Evolutionary conservation across 2,797 vertebrate genomes (phyloP), one percentile per base, ranked within the genome.

Genomic region (Gobio occitaniae): DNA sequence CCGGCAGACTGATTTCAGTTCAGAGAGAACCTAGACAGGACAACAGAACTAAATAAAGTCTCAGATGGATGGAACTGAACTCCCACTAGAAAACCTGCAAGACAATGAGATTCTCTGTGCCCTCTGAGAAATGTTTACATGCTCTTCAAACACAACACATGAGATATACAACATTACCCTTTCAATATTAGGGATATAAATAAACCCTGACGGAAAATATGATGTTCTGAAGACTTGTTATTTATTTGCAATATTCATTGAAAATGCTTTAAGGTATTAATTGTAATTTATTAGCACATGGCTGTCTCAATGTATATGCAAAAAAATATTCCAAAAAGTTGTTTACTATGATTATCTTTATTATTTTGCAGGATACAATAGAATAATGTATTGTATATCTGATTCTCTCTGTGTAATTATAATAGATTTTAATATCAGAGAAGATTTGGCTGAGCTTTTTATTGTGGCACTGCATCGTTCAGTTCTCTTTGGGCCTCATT

Each of bases 1-100:
- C 90, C 91, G 90, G 88, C 93, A 96, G 96, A 97, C 89, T 93
- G 95, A 97, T 97, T 95, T 94, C 92, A 94, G 94, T 95, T 95
- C 91, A 92, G 93, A 85, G 89, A 89, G 89, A 92, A 91, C 75
- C 50, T 68, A 92, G 93, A 93, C 93, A 94, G 92, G 91, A 94
- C 92, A 89, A 90, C 89, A 89, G 89, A 94, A 93, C 94, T 95
- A 96, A 95, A 95, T 95, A 95, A 95, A 94, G 93, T 92, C 94
- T 89, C 91, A 94, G 95, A 94, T 93, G 94, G 93, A 95, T 95
- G 94, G 91, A 95, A 93, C 89, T 87, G 86, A 63, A 88, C 88
- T 84, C 70, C 90, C 90, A 92, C 92, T 92, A 91, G 91, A 91
- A 93, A 92, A 92, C 90, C 90, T 91, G 81, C 87, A 88, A 91